A percentile compares a stretch with the other conserved stretches of the same genome.
Conservation (phyloP, 1,140 invertebrate genomes). For the Penaeus chinensis region DNA sequence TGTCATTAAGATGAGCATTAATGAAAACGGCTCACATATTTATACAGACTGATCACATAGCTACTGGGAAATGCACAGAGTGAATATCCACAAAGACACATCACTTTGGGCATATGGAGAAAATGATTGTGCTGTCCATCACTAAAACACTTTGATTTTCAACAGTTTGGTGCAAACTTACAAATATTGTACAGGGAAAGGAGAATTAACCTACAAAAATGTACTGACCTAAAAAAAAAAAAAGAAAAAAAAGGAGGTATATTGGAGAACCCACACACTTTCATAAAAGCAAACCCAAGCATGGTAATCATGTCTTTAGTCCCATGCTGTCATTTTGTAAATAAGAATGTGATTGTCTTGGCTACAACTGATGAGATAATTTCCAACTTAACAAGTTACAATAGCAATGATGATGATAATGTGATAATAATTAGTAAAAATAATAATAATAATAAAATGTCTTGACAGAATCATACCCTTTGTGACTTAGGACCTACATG, state of each 20-base stretch:
- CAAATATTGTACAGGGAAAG: slow-evolving; percentile 63
- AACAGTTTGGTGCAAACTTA: slow-evolving; percentile 64
- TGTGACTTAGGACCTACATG: slow-evolving; percentile 58
- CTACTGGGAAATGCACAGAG: slow-evolving; percentile 57
- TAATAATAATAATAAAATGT: slow-evolving; percentile 40
- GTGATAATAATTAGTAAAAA: not conserved
- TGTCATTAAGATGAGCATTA: slow-evolving; percentile 59
- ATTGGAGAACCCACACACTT: slow-evolving; percentile 56
- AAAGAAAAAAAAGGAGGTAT: slow-evolving; percentile 47
- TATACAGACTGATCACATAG: slow-evolving; percentile 53
- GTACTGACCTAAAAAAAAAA: slow-evolving; percentile 61
- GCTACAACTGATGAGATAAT: slow-evolving; percentile 50
- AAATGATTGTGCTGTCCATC: slow-evolving; percentile 64
- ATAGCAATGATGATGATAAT: not conserved
- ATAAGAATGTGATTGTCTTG: slow-evolving; percentile 55
- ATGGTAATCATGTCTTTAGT: slow-evolving; percentile 26
- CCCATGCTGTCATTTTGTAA: slow-evolving; percentile 35
- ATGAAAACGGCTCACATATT: slow-evolving; percentile 56
- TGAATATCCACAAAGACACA: slow-evolving; percentile 57
- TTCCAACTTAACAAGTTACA: not conserved
- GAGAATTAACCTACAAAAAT: slow-evolving; percentile 55
- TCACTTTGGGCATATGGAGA: slow-evolving; percentile 59
- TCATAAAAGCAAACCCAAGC: slow-evolving; percentile 36
- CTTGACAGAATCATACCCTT: slow-evolving; percentile 50
- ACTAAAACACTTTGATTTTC: slow-evolving; percentile 63